Evolutionary conservation across 2,113 vertebrate species (phyloP), one percentile per base, ranked within the genome.

Genomic region (Pachycephala philippinensis): DNA sequence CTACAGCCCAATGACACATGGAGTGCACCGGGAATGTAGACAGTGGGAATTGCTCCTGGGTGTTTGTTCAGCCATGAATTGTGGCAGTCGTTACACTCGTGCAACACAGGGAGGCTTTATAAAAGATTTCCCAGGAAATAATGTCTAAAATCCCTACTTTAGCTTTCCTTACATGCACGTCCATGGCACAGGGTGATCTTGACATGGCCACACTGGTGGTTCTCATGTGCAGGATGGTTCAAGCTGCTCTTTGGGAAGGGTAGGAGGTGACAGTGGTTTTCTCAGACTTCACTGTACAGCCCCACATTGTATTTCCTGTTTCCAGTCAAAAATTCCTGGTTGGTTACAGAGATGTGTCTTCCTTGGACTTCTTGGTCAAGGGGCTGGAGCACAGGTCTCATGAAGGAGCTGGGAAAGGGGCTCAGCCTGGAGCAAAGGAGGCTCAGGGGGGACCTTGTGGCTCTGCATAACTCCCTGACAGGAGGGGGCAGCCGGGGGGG

Each of bases 261-360:
- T 6, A 57, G 52, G 19, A 60, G 9, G 17, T 28, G 86, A 6
- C 56, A 65, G n/a, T 27, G 16, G 10, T 44, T 61, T 82, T 40
- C 61, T 78, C 12, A 7, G 10, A 5, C 12, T 70, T 49, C 11
- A 4, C 3, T 65, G 21, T 45, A 9, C 45, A 52, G 26, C 28
- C 31, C 37, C 4, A 5, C 23, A 1, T 30, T 0, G 0, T 13
- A 22, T 40, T 56, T 28, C 20, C 39, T 50, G 20, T 13, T 69
- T 35, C 37, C 50, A 75, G 6, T 81, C 37, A n/a, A 40, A 78
- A 92, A 22, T 65, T 7, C 4, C 0, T 5, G 17, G 28, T 33
- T 80, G 77, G 5, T 83, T 37, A 5, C 47, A 50, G n/a, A 3
- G 6, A 19, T 0, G 1, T 47, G 18, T 45, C 33, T 72, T 84